Conservation (phyloP, 92 coral and sea anemone genomes). For the Metridium senile region DNA sequence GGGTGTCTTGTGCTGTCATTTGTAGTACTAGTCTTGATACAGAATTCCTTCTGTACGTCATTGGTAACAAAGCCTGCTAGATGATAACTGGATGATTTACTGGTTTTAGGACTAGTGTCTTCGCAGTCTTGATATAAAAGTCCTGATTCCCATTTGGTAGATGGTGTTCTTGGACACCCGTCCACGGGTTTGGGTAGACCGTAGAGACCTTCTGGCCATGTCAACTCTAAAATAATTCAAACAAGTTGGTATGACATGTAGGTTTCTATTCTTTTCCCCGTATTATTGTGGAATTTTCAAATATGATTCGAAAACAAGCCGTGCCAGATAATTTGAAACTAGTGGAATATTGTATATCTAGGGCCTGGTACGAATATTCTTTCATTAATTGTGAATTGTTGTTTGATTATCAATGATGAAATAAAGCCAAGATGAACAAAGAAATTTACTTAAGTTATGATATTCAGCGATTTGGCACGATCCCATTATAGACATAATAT, state of each 20-base stretch:
- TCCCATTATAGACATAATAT: not conserved
- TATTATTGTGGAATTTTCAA: no score
- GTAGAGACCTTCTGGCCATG: conserved; percentile 73
- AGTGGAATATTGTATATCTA: no score
- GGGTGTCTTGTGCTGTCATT: conserved; percentile 37
- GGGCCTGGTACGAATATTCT: not conserved
- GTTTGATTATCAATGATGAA: not conserved
- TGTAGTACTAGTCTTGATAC: conserved; percentile 55
- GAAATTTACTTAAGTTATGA: not conserved
- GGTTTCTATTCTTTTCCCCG: not conserved
- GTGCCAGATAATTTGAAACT: no score
- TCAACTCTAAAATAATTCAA: not conserved
- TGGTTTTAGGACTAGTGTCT: conserved; percentile 45
- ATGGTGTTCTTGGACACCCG: conserved; percentile 59
- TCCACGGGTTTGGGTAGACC: conserved; percentile 68
- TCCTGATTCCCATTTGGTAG: conserved; percentile 65
- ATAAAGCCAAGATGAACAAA: not conserved
- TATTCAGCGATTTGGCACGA: not conserved
- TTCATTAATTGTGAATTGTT: not conserved
- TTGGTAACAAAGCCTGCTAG: conserved; percentile 47
- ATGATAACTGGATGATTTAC: conserved; percentile 54
- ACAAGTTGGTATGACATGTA: not conserved
- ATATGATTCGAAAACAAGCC: no score
- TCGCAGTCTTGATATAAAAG: conserved; percentile 63
- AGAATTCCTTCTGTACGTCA: conserved; percentile 67